Percentiles rank a stretch among this genome's conserved stretches.
Conservation (phyloP, 1,140 invertebrate genomes). For the Nasonia vitripennis region DNA sequence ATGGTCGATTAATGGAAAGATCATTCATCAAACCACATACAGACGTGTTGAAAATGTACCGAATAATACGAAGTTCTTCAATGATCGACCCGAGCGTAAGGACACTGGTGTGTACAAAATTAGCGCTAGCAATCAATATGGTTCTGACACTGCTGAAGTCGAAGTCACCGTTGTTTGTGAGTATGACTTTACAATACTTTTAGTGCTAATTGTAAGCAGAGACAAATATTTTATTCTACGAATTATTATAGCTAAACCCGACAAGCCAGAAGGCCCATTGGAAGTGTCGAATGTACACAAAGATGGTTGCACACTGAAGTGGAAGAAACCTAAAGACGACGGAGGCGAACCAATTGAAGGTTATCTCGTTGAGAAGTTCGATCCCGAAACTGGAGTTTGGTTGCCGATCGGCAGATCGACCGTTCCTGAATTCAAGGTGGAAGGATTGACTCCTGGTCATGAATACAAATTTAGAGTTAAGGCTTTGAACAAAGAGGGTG, state of each 20-base stretch:
- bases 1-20: constrained; percentile 81
- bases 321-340: constrained; percentile 98
- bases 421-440: constrained; percentile 91
- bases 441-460: constrained; percentile 92
- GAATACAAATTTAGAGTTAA: constrained; percentile 99
- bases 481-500: constrained; percentile 97
- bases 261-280: constrained; percentile 94
- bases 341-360: constrained; percentile 96
- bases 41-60: constrained; percentile 88
- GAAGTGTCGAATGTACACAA: constrained; percentile 97
- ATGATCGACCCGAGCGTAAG: constrained; percentile 87
- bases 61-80: constrained; percentile 90
- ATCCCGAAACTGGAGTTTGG: constrained; percentile 93
- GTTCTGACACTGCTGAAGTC: constrained; percentile 91
- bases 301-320: constrained; percentile 95
- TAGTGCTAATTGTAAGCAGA: not conserved
- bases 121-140: constrained; percentile 89
- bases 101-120: constrained; percentile 92
- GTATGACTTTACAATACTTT: constrained; percentile 61
- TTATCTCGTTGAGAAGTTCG: constrained; percentile 97
- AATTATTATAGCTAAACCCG: constrained; percentile 84
- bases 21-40: constrained; percentile 75
- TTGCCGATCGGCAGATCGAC: constrained; percentile 88
- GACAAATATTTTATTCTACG: not conserved
- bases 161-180: constrained; percentile 93